Evolutionary conservation across 1,140 invertebrate species (phyloP), one percentile per base, ranked within the genome.

Genomic region (Teleopsis dalmanni): DNA sequence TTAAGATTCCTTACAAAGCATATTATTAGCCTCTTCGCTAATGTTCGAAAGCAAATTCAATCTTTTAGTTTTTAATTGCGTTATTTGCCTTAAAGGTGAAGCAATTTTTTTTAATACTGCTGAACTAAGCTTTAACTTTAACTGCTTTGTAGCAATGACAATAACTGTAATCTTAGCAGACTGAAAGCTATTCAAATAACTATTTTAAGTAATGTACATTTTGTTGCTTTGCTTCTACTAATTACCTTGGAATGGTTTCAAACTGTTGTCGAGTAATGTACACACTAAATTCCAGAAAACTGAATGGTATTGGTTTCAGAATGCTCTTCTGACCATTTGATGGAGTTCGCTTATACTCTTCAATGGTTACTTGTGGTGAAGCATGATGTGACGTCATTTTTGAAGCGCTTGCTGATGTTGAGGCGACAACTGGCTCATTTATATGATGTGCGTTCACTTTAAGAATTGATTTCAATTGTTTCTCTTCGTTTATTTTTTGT

Each of bases 211-310:
- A 18, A 18, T 3, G 13, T 18, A 37, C 21, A 23, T 14, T 9
- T 29, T 14, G 4, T 11, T 43, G 11, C 18, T 14, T 43, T n/a
- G n/a, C n/a, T n/a, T n/a, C 3, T 8, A 16, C 10, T 31, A 16
- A 35, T 43, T 47, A 54, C 53, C 51, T 54, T 25, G 53, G 53
- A 19, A 54, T 54, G 19, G 16, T 45, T 23, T 54, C 46, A 33
- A 51, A 54, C 22, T 40, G 38, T 35, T 51, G 22, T 3, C 21
- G 16, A 10, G 49, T 48, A 22, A 54, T 46, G 0, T 13, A 22
- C 5, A 43, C 50, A 31, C 51, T 46, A 26, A 54, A 54, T 36
- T 54, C 53, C 1, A 45, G n/a, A 40, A 54, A 54, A 4, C 22
- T 31, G 10, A 54, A 43, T 4, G 52, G 40, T n/a, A 51, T 37